A percentile compares a stretch with the other conserved stretches of the same genome.
Conservation (phyloP, 2,113 vertebrate species). For the Apaloderma vittatum region DNA sequence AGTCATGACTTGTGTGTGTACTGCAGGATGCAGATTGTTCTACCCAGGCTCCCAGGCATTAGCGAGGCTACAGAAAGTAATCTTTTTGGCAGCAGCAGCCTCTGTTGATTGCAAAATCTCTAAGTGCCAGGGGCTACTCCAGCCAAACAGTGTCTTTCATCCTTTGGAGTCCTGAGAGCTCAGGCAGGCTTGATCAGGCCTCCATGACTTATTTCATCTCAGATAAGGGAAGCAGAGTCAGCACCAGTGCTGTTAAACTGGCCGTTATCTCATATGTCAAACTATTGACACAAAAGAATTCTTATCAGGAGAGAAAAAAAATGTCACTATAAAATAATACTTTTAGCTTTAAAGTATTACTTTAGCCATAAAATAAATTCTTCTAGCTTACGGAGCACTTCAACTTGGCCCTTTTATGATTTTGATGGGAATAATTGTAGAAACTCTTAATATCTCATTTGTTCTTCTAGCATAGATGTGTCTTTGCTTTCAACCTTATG, state of each 20-base stretch:
- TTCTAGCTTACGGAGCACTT: neutral
- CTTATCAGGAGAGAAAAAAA: neutral
- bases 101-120: conserved; percentile 38
- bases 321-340: neutral
- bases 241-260: neutral
- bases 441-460: neutral
- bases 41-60: conserved; percentile 17
- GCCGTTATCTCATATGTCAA: neutral
- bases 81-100: conserved; percentile 50
- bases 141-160: conserved; percentile 40
- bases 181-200: neutral
- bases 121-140: conserved; percentile 23
- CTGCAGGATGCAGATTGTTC: conserved; percentile 38
- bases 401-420: neutral
- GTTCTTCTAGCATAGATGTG: neutral
- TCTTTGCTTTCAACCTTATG: neutral
- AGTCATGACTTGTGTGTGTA: neutral
- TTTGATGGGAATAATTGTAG: neutral
- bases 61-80: neutral
- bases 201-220: neutral
- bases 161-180: neutral
- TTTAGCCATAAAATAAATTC: neutral
- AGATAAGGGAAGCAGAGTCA: neutral
- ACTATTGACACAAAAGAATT: neutral
- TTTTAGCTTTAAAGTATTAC: neutral